phyloP scores from a whole-genome alignment of 2,888 invertebrate genomes.

The Abrostola tripartita region DNA sequence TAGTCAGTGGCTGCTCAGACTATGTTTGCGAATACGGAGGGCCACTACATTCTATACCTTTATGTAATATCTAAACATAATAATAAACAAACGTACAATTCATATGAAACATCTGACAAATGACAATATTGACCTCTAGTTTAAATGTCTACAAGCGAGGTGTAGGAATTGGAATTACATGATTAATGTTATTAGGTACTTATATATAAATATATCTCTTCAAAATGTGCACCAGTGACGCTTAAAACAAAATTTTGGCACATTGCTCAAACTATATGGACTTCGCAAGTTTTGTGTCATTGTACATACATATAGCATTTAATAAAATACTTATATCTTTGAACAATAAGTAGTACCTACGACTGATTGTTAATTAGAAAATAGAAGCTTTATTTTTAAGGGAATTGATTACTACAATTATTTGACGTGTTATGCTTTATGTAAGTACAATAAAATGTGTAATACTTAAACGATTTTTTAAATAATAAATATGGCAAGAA shows the following conservation, averaged over 20 bases:
- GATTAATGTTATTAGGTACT: too few species aligned
- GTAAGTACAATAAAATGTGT: constrained; percentile 35
- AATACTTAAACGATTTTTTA: neutral
- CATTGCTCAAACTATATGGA: constrained; percentile 57
- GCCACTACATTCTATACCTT: too few species aligned
- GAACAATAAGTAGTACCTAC: constrained; percentile 18
- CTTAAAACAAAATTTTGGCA: constrained; percentile 61
- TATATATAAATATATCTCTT: too few species aligned
- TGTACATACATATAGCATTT: constrained; percentile 36
- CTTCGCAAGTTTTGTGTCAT: constrained; percentile 24
- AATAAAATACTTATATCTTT: constrained; percentile 11
- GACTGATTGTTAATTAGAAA: constrained; percentile 12
- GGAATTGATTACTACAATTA: constrained; percentile 26
- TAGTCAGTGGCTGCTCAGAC: too few species aligned
- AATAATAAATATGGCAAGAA: constrained; percentile 37
- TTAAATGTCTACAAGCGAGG: constrained; percentile 37
- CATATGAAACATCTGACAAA: neutral
- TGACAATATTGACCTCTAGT: constrained; percentile 4
- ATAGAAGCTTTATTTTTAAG: constrained; percentile 22
- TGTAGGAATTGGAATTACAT: constrained; percentile 21
- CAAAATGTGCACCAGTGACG: neutral
- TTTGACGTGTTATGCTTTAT: constrained; percentile 21
- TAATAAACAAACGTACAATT: too few species aligned
- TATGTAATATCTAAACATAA: too few species aligned
- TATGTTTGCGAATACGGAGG: too few species aligned